Evolutionary conservation across 2,113 vertebrate genomes (phyloP), one percentile per base, ranked within the genome.

Genomic region (Poecilia latipinna): DNA sequence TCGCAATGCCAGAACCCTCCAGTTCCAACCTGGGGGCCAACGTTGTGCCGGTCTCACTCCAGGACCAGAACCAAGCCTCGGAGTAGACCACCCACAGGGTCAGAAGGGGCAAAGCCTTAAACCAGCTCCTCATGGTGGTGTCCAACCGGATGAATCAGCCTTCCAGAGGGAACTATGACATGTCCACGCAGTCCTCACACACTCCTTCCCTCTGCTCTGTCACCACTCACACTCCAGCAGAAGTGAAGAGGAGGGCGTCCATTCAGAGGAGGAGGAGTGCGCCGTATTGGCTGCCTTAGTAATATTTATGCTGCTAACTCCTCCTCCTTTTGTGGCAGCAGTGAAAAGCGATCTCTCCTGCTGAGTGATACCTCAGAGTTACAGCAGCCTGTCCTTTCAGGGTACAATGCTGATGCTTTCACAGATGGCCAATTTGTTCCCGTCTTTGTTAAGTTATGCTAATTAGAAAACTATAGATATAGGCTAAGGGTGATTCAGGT

Each of bases 171-270:
- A 86, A 61, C 87, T 90, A 82, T 72, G 82, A 91, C 94, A 93
- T 91, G 88, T 93, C 87, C 92, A 74, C 2, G 88, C 84, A 78
- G 63, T 75, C 86, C 73, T 87, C 72, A 54, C 54, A 61, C 85
- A 70, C 83, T 72, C 88, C 69, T 80, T 83, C 75, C 88, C 74
- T 82, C 85, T 89, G 89, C 68, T 12, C 75, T 65, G 87, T 82
- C 84, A 87, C 83, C 80, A 84, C 79, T 88, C 88, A 79, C 82
- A 86, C 86, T 90, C 78, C 64, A 73, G 72, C 42, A 91, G 86
- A 91, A 90, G 79, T 90, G 87, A 90, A 88, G 93, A 93, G 93
- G 91, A 90, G 91, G 90, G 86, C 72, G 83, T 44, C 81, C 90
- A 90, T 93, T 93, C 79, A 86, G 82, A 82, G 82, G 85, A 86